Evolutionary conservation across 2,113 vertebrate species (phyloP).

Genomic region (Benitochromis conjunctus): DNA sequence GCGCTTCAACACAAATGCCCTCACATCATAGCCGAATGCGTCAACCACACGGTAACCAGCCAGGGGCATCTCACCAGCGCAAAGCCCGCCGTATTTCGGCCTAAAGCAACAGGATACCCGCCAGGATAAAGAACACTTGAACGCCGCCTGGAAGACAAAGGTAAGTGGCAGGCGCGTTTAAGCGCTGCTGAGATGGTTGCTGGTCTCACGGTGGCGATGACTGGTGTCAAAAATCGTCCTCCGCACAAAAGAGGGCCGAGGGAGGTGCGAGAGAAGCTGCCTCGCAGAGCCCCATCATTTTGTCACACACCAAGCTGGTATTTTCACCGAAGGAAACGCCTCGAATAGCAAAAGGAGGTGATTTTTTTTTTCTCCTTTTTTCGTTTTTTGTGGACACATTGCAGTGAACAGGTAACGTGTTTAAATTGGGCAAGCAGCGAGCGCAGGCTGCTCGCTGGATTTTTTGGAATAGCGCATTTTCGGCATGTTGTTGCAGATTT

Average conservation of each 20-base stretch:
- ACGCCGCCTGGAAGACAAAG: conserved; percentile 12
- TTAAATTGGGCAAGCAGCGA: neutral
- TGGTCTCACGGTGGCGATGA: conserved; percentile 1
- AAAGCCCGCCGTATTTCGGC: conserved; percentile 36
- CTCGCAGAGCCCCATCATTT: conserved; percentile 29
- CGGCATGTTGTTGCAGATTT: conserved; percentile 52
- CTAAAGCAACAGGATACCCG: conserved; percentile 43
- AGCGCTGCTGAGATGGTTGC: neutral
- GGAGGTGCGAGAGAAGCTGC: conserved; percentile 48
- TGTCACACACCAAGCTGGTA: conserved; percentile 32
- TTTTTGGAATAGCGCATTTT: conserved; percentile 59
- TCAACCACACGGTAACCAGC: conserved; percentile 65
- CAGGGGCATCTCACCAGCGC: conserved; percentile 48
- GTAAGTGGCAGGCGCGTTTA: conserved; percentile 30
- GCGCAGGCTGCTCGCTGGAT: neutral
- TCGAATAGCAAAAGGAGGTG: conserved; percentile 12
- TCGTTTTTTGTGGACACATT: neutral
- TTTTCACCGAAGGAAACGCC: conserved; percentile 58
- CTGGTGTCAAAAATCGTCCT: conserved; percentile 50
- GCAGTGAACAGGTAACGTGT: neutral
- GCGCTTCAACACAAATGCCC: conserved; percentile 48
- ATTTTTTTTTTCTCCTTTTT: neutral
- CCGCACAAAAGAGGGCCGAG: conserved; percentile 63
- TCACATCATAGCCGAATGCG: conserved; percentile 70
- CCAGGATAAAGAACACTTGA: neutral